Base-by-base conservation (phyloP, 2,888 invertebrate genomes). In the Caenorhabditis sp. region DNA sequence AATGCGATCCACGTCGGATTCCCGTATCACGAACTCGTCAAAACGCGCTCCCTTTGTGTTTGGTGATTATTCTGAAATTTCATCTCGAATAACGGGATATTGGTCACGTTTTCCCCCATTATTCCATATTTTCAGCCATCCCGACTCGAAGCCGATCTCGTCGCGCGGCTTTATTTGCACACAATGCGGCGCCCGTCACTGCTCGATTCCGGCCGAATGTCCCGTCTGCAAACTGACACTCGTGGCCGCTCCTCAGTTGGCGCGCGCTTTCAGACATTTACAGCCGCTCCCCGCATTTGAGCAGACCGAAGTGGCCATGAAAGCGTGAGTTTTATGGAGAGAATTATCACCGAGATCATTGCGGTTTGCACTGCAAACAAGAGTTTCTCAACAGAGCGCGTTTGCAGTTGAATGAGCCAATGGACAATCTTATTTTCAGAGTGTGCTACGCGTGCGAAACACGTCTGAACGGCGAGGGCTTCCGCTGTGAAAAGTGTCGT, bases 181-280 rank as follows among this genome's bases (percentile, higher is more conserved):
- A 1, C 96, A 98, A 90, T 99, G 99, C 90, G 93, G 94, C 86
- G 95, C 95, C 90, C 96, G 97, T 91, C 98, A 98, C 91, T 99
- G 99, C 90, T 95, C 97, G 90, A 92, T 99, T 86, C 99, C 99
- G 0, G 95, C 95, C 2, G 97, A 99, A 91, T 99, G 99, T 89
- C 93, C 94, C 88, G 94, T 95, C 9, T 99, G 99, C 90, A 95
- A 95, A 0, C 92, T 99, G 73, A 97, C 96, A 5, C 91, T 99
- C 52, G 97, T 97, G 13, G 96, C 98, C 0, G 98, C 99, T 1
- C 97, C 98, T 22, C 99, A 99, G 91, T 92, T 83, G 32, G 81
- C 83, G 11, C 50, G 83, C 20, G 83, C 82, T 20, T 82, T 81
- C 63, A 71, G 83, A 43, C 83, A 83, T 53, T 73, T 83, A 4